Conservation (phyloP, 2,888 invertebrate genomes). For the Papilio protenor region DNA sequence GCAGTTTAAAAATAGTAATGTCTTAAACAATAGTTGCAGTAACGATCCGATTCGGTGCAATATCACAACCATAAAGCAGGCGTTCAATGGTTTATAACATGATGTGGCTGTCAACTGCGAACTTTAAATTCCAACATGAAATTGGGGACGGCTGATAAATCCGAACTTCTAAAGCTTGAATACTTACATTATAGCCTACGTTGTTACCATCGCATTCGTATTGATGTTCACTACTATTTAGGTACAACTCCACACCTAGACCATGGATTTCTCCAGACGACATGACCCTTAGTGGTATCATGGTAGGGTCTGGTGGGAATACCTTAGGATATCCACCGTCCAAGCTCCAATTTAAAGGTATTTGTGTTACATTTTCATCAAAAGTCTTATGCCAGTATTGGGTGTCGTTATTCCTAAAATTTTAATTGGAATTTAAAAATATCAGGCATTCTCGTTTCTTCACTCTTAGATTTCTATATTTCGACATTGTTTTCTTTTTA, state of each 20-base stretch:
- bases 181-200: slow-evolving; percentile 75
- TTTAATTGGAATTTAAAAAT: background rate
- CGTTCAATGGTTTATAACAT: too few relatives aligned
- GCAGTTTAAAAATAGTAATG: too few relatives aligned
- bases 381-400: slow-evolving; percentile 69
- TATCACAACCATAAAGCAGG: too few relatives aligned
- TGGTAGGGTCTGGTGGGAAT: slow-evolving; percentile 65
- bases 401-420: slow-evolving; percentile 69
- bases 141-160: too few relatives aligned
- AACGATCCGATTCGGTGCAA: too few relatives aligned
- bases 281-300: slow-evolving; percentile 69
- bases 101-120: too few relatives aligned
- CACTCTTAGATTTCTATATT: too few relatives aligned
- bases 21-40: too few relatives aligned
- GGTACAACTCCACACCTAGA: slow-evolving; percentile 71
- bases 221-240: slow-evolving; percentile 76
- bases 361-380: slow-evolving; percentile 53
- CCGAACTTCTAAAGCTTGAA: background rate
- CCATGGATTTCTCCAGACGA: slow-evolving; percentile 76
- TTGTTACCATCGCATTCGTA: slow-evolving; percentile 75
- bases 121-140: too few relatives aligned
- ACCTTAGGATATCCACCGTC: slow-evolving; percentile 73
- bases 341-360: slow-evolving; percentile 65
- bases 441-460: background rate
- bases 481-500: too few relatives aligned